Conservation (phyloP, 2,888 invertebrate species). For the Sturmia bella region DNA sequence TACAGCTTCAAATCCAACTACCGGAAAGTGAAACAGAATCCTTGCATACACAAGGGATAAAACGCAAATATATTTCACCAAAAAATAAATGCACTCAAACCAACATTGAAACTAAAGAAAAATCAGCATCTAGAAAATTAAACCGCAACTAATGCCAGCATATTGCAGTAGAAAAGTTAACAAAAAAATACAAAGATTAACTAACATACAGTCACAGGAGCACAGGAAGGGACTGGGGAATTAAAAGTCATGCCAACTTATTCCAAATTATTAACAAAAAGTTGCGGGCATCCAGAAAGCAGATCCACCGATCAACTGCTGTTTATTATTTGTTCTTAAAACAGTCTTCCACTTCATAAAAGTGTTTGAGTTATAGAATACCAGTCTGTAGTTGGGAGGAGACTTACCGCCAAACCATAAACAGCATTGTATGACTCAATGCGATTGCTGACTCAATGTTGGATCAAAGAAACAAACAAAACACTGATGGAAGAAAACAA, state of each 20-base stretch:
- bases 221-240: not conserved
- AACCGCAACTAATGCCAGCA: slow-evolving; percentile 64
- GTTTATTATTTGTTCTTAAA: slow-evolving; percentile 14
- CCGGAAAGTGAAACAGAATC: slow-evolving; percentile 49
- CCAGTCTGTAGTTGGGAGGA: slow-evolving; percentile 40
- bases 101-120: slow-evolving; percentile 10
- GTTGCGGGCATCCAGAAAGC: not conserved
- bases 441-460: slow-evolving; percentile 11
- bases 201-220: not conserved
- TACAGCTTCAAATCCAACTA: slow-evolving; percentile 51
- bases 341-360: not conserved
- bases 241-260: not conserved
- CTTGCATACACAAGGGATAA: slow-evolving; percentile 30
- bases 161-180: slow-evolving; percentile 57
- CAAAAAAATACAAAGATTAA: slow-evolving; percentile 1
- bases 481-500: slow-evolving; percentile 14
- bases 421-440: slow-evolving; percentile 49
- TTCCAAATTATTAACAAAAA: slow-evolving; percentile 27
- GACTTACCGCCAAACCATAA: slow-evolving; percentile 46
- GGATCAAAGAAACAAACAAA: not conserved
- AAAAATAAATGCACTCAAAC: slow-evolving; percentile 20
- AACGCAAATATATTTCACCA: slow-evolving; percentile 27
- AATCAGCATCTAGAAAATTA: slow-evolving; percentile 52
- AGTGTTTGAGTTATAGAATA: slow-evolving; percentile 36
- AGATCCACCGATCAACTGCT: slow-evolving; percentile 6